Evolutionary conservation across 2,888 invertebrate species (phyloP), one percentile per base, ranked within the genome.

Genomic region (Lochmaea crataegi): DNA sequence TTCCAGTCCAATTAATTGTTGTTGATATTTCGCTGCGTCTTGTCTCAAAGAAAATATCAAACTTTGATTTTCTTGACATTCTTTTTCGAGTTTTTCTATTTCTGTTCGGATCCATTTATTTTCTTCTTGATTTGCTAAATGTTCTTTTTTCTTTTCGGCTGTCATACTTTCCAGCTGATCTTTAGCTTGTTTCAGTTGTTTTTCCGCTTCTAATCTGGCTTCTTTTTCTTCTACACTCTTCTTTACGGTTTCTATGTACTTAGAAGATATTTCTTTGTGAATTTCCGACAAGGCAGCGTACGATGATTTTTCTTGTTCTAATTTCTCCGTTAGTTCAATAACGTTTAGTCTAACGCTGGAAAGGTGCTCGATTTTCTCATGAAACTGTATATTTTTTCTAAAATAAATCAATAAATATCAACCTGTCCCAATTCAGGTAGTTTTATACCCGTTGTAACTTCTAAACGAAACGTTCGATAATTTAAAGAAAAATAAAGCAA

Each of bases 241-340:
- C 72, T 82, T 82, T 16, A 84, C 77, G 53, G 82, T 80, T 57
- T 79, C 81, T 61, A 83, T 74, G 22, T 83, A 79, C 67, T 82
- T 83, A 14, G 76, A 75, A 0, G 83, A 82, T 11, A 84, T 70
- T 16, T 83, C 82, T 75, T 83, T 82, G 61, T 83, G 83, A 0
- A 82, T 76, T 69, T 80, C 75, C 2, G 81, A 79, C 48, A 84
- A 66, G 2, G 79, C 77, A 1, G 73, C 66, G 66, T 82, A 80
- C 12, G 77, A 77, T 7, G 75, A 56, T 58, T 78, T 78, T 75
- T 82, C 80, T n/a, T 77, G 77, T 48, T 65, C 72, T 38, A 81
- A 75, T 69, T 79, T 78, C 22, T 76, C 68, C 14, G 72, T 71
- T 9, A 78, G 14, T 7, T 81, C 79, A 2, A 48, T 11, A 26